Conservation (phyloP, 2,888 invertebrate genomes). For the Caenorhabditis sp. region DNA sequence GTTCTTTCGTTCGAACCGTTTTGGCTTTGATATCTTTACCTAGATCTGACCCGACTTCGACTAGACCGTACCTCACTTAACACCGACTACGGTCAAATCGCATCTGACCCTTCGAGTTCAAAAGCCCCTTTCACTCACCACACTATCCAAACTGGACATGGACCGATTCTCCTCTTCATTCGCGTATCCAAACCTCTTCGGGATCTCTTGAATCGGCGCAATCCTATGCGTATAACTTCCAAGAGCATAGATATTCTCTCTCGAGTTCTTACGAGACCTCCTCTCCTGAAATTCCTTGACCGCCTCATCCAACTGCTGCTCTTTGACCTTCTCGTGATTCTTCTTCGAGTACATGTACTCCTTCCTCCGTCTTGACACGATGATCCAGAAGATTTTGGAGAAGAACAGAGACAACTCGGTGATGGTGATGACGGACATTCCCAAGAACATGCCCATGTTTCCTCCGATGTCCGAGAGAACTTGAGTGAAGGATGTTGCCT, state of each 20-base stretch:
- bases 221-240: neutral
- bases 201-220: neutral
- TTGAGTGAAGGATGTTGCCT: constrained; percentile 72
- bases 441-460: constrained; percentile 82
- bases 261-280: constrained; percentile 35
- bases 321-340: constrained; percentile 44
- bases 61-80: too few relatives aligned
- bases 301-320: constrained; percentile 46
- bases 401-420: constrained; percentile 78
- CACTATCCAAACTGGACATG: neutral
- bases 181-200: neutral
- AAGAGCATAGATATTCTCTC: constrained; percentile 26
- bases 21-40: too few relatives aligned
- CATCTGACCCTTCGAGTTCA: neutral
- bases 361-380: constrained; percentile 70
- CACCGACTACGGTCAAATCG: too few relatives aligned
- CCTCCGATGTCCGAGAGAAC: constrained; percentile 80
- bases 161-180: neutral
- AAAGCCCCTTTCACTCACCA: neutral
- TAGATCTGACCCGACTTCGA: too few relatives aligned
- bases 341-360: constrained; percentile 73
- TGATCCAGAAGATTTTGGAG: constrained; percentile 79
- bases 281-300: constrained; percentile 55
- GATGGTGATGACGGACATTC: constrained; percentile 81
- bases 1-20: too few relatives aligned